Base-by-base conservation (phyloP, 2,797 vertebrate genomes). In the Lycodopsis pacificus region DNA sequence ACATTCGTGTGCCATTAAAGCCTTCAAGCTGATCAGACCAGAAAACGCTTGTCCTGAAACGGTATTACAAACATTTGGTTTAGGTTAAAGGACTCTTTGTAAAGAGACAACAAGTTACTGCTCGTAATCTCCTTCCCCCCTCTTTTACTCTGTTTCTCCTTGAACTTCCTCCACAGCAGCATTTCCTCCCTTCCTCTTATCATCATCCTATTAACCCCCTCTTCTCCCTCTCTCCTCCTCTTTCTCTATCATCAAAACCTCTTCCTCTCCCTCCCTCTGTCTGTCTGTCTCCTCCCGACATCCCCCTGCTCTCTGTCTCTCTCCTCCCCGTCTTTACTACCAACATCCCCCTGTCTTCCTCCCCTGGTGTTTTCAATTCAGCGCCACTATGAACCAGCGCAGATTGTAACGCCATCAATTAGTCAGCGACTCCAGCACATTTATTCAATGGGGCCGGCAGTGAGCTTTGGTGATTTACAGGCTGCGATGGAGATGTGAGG, bases 391-490 rank as follows among this genome's bases (percentile, higher is more conserved):
- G 84, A 94, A 92, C 91, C 88, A 89, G 92, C 93, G 94, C 90
- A 83, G 85, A 92, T 93, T 94, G 94, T 92, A 93, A 91, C 91
- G 91, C 91, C 92, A 95, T 96, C 94, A 96, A 95, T 96, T 95
- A 96, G 95, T 93, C 91, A 84, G 89, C 87, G 90, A 93, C 83
- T 88, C 80, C 91, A 76, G 81, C 88, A 77, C 70, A 61, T 92
- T 92, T 87, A 87, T 93, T 90, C 90, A 87, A 75, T 70, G 83
- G 89, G 78, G 74, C 84, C 56, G 10, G 70, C 75, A 88, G 85
- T 67, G 82, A 85, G 86, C 74, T 76, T 62, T 73, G 66, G 83
- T 95, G 93, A 95, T 94, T 94, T 95, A 95, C 93, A 89, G 94
- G 85, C 93, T 94, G 93, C 53, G 69, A 91, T 84, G 84, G 91